Percentiles rank a stretch among this genome's conserved stretches.
Conservation (phyloP, 1,140 invertebrate species). For the Delia radicum region DNA sequence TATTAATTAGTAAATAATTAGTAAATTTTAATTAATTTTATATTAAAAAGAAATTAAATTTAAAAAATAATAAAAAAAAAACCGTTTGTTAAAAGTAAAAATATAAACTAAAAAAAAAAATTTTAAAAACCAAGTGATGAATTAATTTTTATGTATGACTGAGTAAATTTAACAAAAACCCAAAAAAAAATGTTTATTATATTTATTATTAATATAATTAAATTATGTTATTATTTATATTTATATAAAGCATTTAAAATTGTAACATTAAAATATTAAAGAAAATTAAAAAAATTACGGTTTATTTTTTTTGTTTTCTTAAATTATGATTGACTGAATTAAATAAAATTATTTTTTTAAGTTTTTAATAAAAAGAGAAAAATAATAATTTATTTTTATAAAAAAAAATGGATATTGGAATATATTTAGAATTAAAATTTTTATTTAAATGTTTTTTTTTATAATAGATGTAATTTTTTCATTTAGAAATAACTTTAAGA, state of each 20-base stretch:
- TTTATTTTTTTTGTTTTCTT: neutral
- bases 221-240: neutral
- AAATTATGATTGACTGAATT: too few relatives aligned
- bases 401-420: too few relatives aligned
- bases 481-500: too few relatives aligned
- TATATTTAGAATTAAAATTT: too few relatives aligned
- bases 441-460: too few relatives aligned
- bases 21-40: slow-evolving; percentile 21
- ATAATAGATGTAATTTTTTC: too few relatives aligned
- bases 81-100: neutral
- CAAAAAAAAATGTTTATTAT: slow-evolving; percentile 8
- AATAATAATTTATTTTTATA: too few relatives aligned
- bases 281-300: neutral
- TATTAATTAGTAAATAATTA: slow-evolving; percentile 21
- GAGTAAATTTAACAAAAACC: slow-evolving; percentile 21
- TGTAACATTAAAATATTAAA: neutral
- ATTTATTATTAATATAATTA: slow-evolving; percentile 8
- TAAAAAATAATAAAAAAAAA: slow-evolving; percentile 1
- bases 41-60: slow-evolving; percentile 1
- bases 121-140: slow-evolving; percentile 10
- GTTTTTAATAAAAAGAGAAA: neutral
- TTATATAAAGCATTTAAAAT: slow-evolving; percentile 15
- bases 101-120: slow-evolving; percentile 1
- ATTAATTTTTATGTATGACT: slow-evolving; percentile 22
- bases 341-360: neutral